Conservation (phyloP, 2,797 vertebrate species). For the Oreochromis grahami region DNA sequence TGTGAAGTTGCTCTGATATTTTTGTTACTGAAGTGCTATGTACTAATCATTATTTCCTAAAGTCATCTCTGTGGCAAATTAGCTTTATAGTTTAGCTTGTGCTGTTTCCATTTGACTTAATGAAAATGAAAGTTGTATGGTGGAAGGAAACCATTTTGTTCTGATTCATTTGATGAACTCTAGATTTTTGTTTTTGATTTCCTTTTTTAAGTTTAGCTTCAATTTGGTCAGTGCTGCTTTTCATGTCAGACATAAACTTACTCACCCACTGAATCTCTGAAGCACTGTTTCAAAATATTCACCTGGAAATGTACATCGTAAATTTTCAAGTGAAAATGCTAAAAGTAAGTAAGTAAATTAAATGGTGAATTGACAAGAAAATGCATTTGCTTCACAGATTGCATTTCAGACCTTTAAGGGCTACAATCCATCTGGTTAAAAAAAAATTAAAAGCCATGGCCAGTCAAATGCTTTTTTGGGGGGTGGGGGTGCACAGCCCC, state of each 20-base stretch:
- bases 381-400: slow-evolving; percentile 78
- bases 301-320: background rate
- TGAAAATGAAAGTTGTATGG: slow-evolving; percentile 11
- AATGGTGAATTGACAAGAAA: slow-evolving; percentile 14
- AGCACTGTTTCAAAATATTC: slow-evolving; percentile 64
- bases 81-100: slow-evolving; percentile 6
- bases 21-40: slow-evolving; percentile 35
- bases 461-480: slow-evolving; percentile 29
- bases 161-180: slow-evolving; percentile 54
- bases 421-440: slow-evolving; percentile 45
- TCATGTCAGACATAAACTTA: slow-evolving; percentile 68
- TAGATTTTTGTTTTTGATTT: slow-evolving; percentile 4
- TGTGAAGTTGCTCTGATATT: slow-evolving; percentile 57
- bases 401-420: slow-evolving; percentile 69
- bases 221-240: slow-evolving; percentile 66
- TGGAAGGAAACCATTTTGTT: slow-evolving; percentile 47
- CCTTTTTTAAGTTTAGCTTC: slow-evolving; percentile 36
- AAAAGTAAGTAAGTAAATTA: background rate
- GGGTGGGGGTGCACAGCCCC: slow-evolving; percentile 43
- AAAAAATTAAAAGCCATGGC: slow-evolving; percentile 22
- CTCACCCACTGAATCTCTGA: slow-evolving; percentile 72
- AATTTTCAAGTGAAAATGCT: background rate
- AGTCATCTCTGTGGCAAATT: slow-evolving; percentile 26
- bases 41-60: slow-evolving; percentile 19
- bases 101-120: background rate